phyloP scores from a whole-genome alignment of 2,113 vertebrate species.

The Sander lucioperca region DNA sequence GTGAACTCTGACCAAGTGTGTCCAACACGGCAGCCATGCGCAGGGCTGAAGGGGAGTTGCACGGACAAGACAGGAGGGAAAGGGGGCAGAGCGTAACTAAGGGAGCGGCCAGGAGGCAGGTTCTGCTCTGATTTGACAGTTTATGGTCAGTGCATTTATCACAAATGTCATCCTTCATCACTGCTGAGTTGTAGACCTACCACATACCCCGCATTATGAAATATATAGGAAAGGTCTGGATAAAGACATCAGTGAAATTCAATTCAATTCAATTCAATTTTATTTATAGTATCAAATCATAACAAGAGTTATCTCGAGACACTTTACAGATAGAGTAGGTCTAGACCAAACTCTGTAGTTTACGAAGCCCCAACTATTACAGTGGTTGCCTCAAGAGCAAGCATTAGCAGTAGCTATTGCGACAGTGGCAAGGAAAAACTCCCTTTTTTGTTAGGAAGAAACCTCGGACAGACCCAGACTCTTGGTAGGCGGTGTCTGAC shows the following conservation, averaged over 20 bases:
- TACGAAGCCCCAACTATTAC: no score
- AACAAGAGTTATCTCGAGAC: no score
- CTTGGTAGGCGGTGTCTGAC: no score
- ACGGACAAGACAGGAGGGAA: slow-evolving; percentile 55
- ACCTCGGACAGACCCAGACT: no score
- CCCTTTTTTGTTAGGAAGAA: no score
- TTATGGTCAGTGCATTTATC: slow-evolving; percentile 84
- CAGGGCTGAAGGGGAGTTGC: slow-evolving; percentile 56
- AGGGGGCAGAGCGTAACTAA: slow-evolving; percentile 62
- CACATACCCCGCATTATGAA: slow-evolving; percentile 32
- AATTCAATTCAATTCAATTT: no score
- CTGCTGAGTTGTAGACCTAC: slow-evolving; percentile 22
- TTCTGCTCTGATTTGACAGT: slow-evolving; percentile 75
- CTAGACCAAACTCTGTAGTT: no score
- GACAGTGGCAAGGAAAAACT: no score
- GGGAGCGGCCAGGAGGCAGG: slow-evolving; percentile 69
- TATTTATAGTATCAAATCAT: no score
- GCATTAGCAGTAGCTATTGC: no score
- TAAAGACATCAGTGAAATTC: slow-evolving; percentile 18
- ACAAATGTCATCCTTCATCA: slow-evolving; percentile 79
- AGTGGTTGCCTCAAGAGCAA: no score
- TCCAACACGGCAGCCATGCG: slow-evolving; percentile 64
- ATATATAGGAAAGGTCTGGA: slow-evolving; percentile 28
- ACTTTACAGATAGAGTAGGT: no score
- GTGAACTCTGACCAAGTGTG: slow-evolving; percentile 71